Base-by-base conservation (phyloP, 2,888 invertebrate genomes). In the Girardia tigrina region DNA sequence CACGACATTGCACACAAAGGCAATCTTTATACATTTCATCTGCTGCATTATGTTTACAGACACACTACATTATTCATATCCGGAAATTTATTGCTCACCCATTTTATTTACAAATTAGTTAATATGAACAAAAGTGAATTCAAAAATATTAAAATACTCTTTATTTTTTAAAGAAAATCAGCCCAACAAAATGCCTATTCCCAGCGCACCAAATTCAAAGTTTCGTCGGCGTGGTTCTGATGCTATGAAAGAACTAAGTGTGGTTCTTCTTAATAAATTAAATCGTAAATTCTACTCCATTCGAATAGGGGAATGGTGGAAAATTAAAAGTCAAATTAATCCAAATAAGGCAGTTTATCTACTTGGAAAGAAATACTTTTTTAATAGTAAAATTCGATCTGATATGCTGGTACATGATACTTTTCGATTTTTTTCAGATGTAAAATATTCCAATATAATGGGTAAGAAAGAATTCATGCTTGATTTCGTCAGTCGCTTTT, bases 401-500 rank as follows among this genome's bases (percentile, higher is more conserved):
- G 36, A 36, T 16, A 36, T 8, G 16, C 8, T 36, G 8, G 8
- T 16, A 16, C 12, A 12, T 36, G 8, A 12, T 36, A 12, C 36
- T 12, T 36, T 36, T 12, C 4, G 56, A 56, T 8, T 56, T 56
- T n/a, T n/a, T 56, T 16, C n/a, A 56, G 56, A 56, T 56, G 4
- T 16, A 20, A 6, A 56, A 20, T n/a, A 56, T 23, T 4, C 56
- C 4, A 56, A 56, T 56, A 20, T 56, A 56, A 12, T 56, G 56
- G 56, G 56, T 4, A 56, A 56, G 23, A 56, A 16, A 20, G 56
- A 56, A 12, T 92, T 92, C 82, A 90, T 90, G 81, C 87, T 88
- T 73, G 92, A 92, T 82, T 92, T 92, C 81, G 87, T 88, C 8
- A 91, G 90, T 79, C 88, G 89, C 79, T 83, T 92, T 72, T 92